Percentiles rank a stretch among this genome's conserved stretches.
phyloP scores from a whole-genome alignment of 2,113 vertebrate genomes.

The Pelmatolapia mariae region DNA sequence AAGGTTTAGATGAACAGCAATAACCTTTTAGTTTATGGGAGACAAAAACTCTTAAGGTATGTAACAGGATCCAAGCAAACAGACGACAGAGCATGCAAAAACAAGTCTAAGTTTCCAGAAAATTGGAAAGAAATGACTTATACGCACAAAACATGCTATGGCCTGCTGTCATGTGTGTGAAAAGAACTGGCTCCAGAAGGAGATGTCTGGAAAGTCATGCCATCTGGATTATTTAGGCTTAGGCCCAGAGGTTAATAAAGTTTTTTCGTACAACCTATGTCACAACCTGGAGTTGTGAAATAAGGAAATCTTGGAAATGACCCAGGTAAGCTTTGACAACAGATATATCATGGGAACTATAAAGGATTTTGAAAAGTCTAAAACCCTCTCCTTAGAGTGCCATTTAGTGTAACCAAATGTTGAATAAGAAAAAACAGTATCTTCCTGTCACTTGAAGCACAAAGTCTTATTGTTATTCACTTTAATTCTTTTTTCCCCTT shows the following conservation, averaged over 20 bases:
- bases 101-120: not conserved
- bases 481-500: not conserved
- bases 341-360: not conserved
- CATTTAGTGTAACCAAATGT: not conserved
- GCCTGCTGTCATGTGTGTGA: not conserved
- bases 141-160: not conserved
- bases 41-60: not conserved
- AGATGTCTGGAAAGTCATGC: not conserved
- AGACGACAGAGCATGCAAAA: not conserved
- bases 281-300: not conserved
- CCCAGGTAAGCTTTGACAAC: not conserved
- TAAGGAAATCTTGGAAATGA: not conserved
- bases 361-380: not conserved
- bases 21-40: not conserved
- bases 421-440: not conserved
- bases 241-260: not conserved
- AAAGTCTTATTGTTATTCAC: not conserved
- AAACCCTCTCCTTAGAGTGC: not conserved
- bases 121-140: not conserved
- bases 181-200: not conserved
- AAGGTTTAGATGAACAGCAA: not conserved
- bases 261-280: not conserved
- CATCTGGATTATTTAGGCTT: not conserved
- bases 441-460: not conserved
- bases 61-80: not conserved